Conservation (phyloP, 2,113 vertebrate species). For the Clarias magur region DNA sequence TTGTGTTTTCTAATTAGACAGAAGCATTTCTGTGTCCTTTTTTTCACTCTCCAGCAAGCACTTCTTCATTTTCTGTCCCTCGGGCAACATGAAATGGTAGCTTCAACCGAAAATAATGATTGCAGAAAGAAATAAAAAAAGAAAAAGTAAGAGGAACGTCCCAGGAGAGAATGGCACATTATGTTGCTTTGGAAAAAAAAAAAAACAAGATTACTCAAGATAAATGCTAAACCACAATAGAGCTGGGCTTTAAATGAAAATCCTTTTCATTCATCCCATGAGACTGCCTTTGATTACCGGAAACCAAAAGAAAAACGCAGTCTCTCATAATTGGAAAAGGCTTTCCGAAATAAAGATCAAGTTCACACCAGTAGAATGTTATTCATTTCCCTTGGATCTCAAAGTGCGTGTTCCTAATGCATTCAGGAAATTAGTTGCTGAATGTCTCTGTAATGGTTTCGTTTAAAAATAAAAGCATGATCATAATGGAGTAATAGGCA, state of each 20-base stretch:
- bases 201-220: not conserved
- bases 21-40: not conserved
- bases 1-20: not conserved
- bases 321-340: not conserved
- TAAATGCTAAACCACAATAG: not conserved
- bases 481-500: slow-evolving; percentile 25
- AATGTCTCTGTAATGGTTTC: not conserved
- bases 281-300: not conserved
- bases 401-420: not conserved
- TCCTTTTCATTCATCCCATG: slow-evolving; percentile 5
- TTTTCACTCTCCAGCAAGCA: not conserved
- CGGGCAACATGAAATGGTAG: not conserved
- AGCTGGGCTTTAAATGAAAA: not conserved
- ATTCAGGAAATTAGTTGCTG: slow-evolving; percentile 1
- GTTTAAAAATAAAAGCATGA: not conserved
- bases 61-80: not conserved
- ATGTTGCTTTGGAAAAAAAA: not conserved
- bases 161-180: not conserved
- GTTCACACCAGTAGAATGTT: not conserved
- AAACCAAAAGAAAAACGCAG: not conserved
- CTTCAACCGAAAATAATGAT: not conserved
- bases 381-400: not conserved
- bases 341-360: not conserved
- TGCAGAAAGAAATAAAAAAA: not conserved
- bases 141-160: not conserved